Evolutionary conservation across 2,888 invertebrate species (phyloP).

Genomic region (Eudasyphora cyanicolor): DNA sequence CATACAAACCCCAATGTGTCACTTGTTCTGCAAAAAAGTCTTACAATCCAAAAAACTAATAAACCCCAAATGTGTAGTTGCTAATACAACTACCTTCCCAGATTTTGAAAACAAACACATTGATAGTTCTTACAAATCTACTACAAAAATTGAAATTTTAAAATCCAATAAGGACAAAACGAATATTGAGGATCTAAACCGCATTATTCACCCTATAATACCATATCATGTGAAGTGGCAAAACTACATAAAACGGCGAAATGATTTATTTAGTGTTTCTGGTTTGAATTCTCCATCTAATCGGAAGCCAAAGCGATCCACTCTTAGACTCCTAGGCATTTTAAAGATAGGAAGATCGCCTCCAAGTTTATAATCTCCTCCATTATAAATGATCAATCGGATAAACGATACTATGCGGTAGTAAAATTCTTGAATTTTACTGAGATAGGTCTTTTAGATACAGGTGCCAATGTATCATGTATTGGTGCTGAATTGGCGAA

Average conservation of each 20-base stretch:
- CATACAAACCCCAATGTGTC: constrained; percentile 29
- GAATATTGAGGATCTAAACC: background rate
- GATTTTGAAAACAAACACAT: background rate
- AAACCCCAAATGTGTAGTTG: background rate
- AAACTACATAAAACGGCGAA: background rate
- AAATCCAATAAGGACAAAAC: background rate
- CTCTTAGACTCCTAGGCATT: too few species aligned
- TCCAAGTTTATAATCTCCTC: background rate
- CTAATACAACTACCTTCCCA: background rate
- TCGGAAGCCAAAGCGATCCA: too few species aligned
- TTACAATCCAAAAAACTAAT: background rate
- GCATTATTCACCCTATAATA: background rate
- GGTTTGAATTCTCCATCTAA: background rate
- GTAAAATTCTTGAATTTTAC: background rate
- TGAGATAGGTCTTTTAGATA: background rate
- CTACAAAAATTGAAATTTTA: too few species aligned
- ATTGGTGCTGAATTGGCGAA: background rate
- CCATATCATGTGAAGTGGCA: background rate
- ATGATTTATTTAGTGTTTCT: background rate
- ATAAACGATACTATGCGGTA: background rate
- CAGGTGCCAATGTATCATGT: background rate
- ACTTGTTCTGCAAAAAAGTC: background rate
- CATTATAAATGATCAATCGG: background rate
- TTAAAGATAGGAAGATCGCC: too few species aligned
- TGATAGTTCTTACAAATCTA: background rate